phyloP scores from a whole-genome alignment of 2,888 invertebrate species.

The Portevinia maculata region DNA sequence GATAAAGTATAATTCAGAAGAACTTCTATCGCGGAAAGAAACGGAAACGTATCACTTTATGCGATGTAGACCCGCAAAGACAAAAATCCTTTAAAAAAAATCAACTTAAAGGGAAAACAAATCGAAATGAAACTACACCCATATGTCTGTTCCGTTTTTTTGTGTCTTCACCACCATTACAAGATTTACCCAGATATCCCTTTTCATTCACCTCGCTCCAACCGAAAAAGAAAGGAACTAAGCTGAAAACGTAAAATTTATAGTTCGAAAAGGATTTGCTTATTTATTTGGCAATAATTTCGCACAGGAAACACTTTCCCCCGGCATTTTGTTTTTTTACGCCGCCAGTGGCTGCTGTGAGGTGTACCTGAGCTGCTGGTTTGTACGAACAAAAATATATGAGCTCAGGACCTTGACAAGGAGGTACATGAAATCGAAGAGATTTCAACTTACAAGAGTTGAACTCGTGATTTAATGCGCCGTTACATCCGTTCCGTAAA shows the following conservation, averaged over 20 bases:
- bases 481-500: constrained; percentile 37
- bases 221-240: background rate
- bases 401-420: constrained; percentile 53
- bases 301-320: constrained; percentile 70
- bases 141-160: constrained; percentile 42
- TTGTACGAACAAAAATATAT: constrained; percentile 49
- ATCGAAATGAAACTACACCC: constrained; percentile 68
- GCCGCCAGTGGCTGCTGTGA: too few relatives aligned
- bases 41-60: constrained; percentile 64
- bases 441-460: constrained; percentile 57
- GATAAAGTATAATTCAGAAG: constrained; percentile 47
- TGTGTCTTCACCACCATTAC: constrained; percentile 19
- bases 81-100: constrained; percentile 48
- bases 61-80: constrained; percentile 57
- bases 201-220: constrained; percentile 10
- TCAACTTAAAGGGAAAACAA: constrained; percentile 40
- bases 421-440: constrained; percentile 56
- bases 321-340: background rate
- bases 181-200: constrained; percentile 54
- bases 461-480: constrained; percentile 54
- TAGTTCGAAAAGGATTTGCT: constrained; percentile 71
- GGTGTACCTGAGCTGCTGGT: constrained; percentile 8
- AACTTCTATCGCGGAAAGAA: constrained; percentile 27
- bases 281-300: constrained; percentile 74
- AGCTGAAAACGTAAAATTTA: constrained; percentile 57